Evolutionary conservation across 2,797 vertebrate genomes (phyloP), one percentile per base, ranked within the genome.

Genomic region (Tenualosa thibaudeaui): DNA sequence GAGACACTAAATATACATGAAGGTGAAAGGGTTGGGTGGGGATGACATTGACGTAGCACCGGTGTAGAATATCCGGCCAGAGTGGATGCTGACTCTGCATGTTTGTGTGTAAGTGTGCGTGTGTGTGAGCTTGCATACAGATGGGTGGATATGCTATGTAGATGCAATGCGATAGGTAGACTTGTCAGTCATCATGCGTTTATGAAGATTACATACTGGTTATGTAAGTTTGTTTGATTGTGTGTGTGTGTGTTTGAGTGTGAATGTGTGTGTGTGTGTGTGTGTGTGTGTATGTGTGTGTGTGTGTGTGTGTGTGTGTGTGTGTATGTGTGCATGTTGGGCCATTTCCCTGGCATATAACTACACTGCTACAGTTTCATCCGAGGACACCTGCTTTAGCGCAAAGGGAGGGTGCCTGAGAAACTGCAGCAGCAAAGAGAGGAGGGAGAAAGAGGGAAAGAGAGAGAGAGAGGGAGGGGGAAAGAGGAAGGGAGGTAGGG

Each of bases 31-130:
- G 75, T 62, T 81, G 87, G 84, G 86, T 85, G 82, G 75, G 68
- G 58, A 56, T n/a, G 84, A 86, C 86, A 89, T 84, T 87, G 86
- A 90, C 62, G 81, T 84, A 87, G 62, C 81, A 83, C 81, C 5
- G 58, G 75, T 86, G 68, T 83, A 85, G 75, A 85, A 81, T 85
- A 88, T 81, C 84, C 58, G 31, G 24, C 22, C 54, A 40, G 24
- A 56, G 75, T 60, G 19, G 83, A 53, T 88, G 89, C 88, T 88
- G 89, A 89, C 84, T 85, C 86, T 83, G 87, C 82, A 65, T 81
- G 40, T 86, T 81, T 83, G 83, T 51, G n/a, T 82, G 60, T 86
- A 68, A 82, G 84, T 43, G 50, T 81, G 49, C 50, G 49, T 51
- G 49, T 50, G 15, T 53, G 31, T 82, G 43, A 65, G 65, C 75